Conservation (phyloP, 2,797 vertebrate genomes). For the Podarcis siculus region DNA sequence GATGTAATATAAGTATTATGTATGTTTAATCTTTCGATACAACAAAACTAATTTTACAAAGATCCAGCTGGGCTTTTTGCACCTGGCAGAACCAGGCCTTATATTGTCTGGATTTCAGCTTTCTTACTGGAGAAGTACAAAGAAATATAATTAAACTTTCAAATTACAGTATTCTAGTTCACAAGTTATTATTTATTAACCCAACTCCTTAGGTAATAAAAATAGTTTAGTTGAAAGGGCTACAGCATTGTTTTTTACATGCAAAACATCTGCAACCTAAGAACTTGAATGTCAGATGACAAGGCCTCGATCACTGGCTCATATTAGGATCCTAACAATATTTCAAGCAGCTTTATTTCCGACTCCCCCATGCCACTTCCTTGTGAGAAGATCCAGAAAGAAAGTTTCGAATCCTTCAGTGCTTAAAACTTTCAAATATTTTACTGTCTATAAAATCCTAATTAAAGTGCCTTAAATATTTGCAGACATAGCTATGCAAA, state of each 20-base stretch:
- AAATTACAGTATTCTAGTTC: slow-evolving; percentile 33
- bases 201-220: slow-evolving; percentile 10
- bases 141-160: slow-evolving; percentile 41
- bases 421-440: slow-evolving; percentile 76
- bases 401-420: slow-evolving; percentile 81
- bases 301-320: slow-evolving; percentile 35
- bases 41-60: slow-evolving; percentile 43
- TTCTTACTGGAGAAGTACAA: slow-evolving; percentile 15
- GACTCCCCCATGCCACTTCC: slow-evolving; percentile 60
- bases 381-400: slow-evolving; percentile 73
- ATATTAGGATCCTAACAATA: slow-evolving; percentile 53
- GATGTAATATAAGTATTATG: slow-evolving; percentile 53
- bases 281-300: slow-evolving; percentile 65
- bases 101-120: slow-evolving; percentile 40
- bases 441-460: slow-evolving; percentile 81
- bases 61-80: slow-evolving; percentile 58
- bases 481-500: slow-evolving; percentile 99
- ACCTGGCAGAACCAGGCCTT: slow-evolving; percentile 43
- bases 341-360: slow-evolving; percentile 63
- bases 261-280: slow-evolving; percentile 63
- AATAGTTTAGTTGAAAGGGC: slow-evolving; percentile 64
- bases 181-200: slow-evolving; percentile 39
- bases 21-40: slow-evolving; percentile 60
- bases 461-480: slow-evolving; percentile 97
- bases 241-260: slow-evolving; percentile 56